A percentile compares a stretch with the other conserved stretches of the same genome.
Evolutionary conservation across 2,888 invertebrate genomes (phyloP).

Genomic region (Hoplodrina ambigua): DNA sequence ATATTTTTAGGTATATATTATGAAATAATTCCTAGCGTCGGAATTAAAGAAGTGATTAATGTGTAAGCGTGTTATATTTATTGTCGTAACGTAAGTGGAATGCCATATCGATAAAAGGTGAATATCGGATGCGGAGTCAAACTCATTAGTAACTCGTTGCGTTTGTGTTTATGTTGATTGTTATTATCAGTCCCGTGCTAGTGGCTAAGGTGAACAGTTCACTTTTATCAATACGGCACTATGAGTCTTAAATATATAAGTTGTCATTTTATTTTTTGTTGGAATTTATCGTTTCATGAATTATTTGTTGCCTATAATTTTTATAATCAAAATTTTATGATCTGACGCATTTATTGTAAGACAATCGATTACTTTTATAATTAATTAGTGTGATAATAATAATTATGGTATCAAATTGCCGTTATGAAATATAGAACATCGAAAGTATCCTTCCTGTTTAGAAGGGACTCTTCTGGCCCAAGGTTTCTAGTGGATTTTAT

Average conservation of each 20-base stretch:
- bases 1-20: conserved; percentile 91
- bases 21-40: conserved; percentile 91
- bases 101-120: conserved; percentile 91
- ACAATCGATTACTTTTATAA: conserved; percentile 90
- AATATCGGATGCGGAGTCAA: conserved; percentile 89
- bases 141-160: conserved; percentile 86
- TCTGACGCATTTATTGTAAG: conserved; percentile 91
- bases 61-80: conserved; percentile 91
- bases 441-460: conserved; percentile 91
- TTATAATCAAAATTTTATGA: conserved; percentile 90
- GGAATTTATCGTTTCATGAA: conserved; percentile 88
- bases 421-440: conserved; percentile 90
- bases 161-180: conserved; percentile 85
- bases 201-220: conserved; percentile 80
- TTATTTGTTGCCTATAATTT: conserved; percentile 90
- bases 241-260: conserved; percentile 88
- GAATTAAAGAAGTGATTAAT: conserved; percentile 91
- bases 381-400: conserved; percentile 90
- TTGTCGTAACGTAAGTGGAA: conserved; percentile 90
- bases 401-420: conserved; percentile 90
- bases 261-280: conserved; percentile 88
- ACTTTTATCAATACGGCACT: conserved; percentile 91
- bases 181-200: conserved; percentile 78
- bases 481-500: conserved; percentile 90
- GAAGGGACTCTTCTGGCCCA: conserved; percentile 90